A percentile compares a stretch with the other conserved stretches of the same genome.
These are phyloP conservation scores for Lepisosteus osseus DNA, from an alignment of 2,113 vertebrate species.

Conservation along the genomic window DNA sequence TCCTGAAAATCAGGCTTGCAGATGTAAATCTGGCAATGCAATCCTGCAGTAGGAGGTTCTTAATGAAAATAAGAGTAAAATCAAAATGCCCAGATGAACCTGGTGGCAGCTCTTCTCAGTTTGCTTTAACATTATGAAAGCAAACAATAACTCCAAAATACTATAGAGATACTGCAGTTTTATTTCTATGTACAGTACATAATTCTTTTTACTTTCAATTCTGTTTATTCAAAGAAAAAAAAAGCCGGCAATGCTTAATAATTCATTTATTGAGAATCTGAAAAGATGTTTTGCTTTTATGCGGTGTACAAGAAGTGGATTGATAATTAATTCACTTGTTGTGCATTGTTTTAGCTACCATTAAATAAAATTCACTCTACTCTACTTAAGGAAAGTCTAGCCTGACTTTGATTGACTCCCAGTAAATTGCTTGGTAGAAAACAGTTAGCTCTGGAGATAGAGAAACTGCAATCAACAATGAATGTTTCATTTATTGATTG, in stretches of 20 bases:
- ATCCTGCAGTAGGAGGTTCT: too few relatives aligned
- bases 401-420: constrained; percentile 82
- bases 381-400: constrained; percentile 79
- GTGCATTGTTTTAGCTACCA: background rate
- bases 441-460: constrained; percentile 73
- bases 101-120: too few relatives aligned
- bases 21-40: too few relatives aligned
- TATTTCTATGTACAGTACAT: too few relatives aligned
- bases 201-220: too few relatives aligned
- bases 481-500: constrained; percentile 81
- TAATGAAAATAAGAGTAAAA: too few relatives aligned
- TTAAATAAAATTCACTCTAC: background rate
- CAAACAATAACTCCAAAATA: too few relatives aligned
- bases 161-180: too few relatives aligned
- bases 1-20: too few relatives aligned
- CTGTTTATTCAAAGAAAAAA: too few relatives aligned
- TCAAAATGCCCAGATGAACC: too few relatives aligned
- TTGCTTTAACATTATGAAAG: too few relatives aligned
- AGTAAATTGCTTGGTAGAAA: constrained; percentile 78
- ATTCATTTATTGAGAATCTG: background rate
- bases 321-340: constrained; percentile 1
- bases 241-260: background rate
- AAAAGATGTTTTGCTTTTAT: background rate
- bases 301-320: background rate
- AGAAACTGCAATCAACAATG: constrained; percentile 80